These are phyloP conservation scores for Luffia ferchaultella DNA, from an alignment of 2,888 invertebrate species.

Conservation along the genomic window DNA sequence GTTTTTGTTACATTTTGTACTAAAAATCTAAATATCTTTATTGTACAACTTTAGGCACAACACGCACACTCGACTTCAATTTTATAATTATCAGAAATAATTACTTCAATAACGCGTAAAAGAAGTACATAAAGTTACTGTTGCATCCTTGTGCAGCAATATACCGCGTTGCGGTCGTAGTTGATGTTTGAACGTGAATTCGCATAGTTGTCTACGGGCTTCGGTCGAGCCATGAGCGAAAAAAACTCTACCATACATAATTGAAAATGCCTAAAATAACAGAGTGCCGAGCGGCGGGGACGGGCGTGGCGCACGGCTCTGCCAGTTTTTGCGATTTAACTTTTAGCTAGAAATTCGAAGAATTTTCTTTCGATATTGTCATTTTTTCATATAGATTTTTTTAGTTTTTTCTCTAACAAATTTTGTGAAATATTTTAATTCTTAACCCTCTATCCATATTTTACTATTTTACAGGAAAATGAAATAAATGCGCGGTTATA, in stretches of 20 bases:
- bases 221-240: constrained; percentile 6
- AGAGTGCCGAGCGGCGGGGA: constrained; percentile 13
- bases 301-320: neutral
- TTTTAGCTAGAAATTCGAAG: neutral
- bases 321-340: neutral
- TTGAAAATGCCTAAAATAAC: constrained; percentile 60
- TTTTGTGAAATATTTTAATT: too few species aligned
- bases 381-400: neutral
- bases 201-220: too few species aligned
- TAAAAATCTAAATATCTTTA: too few species aligned
- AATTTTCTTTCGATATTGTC: neutral
- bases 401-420: neutral
- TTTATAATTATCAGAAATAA: too few species aligned
- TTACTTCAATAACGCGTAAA: too few species aligned
- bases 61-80: too few species aligned
- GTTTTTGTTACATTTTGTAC: too few species aligned
- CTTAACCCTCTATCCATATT: neutral
- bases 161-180: too few species aligned
- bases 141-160: too few species aligned
- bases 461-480: neutral
- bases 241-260: constrained; percentile 30
- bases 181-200: neutral
- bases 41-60: too few species aligned
- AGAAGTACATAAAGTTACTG: too few species aligned
- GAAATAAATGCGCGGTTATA: neutral